Evolutionary conservation across 2,113 vertebrate genomes (phyloP).

Genomic region (Buteo buteo): DNA sequence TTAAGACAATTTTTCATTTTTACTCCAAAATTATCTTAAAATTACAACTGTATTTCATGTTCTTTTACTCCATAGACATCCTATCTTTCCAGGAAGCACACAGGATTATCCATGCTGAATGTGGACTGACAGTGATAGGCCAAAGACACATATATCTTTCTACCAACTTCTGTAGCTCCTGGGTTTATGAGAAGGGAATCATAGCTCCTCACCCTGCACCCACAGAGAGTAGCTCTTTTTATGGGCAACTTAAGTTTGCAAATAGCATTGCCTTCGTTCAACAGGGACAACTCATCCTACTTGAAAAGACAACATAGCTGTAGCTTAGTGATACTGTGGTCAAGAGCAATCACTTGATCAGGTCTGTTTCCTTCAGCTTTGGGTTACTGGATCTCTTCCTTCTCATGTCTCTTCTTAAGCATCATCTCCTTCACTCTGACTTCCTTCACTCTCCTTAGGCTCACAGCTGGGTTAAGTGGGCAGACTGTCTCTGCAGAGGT

Average conservation of each 20-base stretch:
- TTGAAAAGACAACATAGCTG: background rate
- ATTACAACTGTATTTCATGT: background rate
- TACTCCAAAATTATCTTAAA: background rate
- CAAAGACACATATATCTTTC: background rate
- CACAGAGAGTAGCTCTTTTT: background rate
- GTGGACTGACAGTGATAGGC: background rate
- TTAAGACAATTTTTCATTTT: background rate
- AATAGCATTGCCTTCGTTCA: background rate
- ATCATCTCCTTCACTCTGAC: background rate
- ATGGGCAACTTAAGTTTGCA: background rate
- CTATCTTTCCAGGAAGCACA: background rate
- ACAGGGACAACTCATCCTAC: background rate
- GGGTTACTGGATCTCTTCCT: background rate
- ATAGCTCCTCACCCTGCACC: background rate
- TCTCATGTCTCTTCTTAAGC: background rate
- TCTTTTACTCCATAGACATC: background rate
- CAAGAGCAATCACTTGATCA: background rate
- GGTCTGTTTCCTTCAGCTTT: background rate
- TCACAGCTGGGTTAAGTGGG: too few species aligned
- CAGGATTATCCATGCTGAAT: background rate
- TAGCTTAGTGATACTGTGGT: background rate
- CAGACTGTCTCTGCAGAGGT: background rate
- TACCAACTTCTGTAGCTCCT: background rate
- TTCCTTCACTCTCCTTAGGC: background rate
- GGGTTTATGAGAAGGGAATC: background rate